phyloP scores from a whole-genome alignment of 2,888 invertebrate species.

The Hemistola chrysoprasaria region DNA sequence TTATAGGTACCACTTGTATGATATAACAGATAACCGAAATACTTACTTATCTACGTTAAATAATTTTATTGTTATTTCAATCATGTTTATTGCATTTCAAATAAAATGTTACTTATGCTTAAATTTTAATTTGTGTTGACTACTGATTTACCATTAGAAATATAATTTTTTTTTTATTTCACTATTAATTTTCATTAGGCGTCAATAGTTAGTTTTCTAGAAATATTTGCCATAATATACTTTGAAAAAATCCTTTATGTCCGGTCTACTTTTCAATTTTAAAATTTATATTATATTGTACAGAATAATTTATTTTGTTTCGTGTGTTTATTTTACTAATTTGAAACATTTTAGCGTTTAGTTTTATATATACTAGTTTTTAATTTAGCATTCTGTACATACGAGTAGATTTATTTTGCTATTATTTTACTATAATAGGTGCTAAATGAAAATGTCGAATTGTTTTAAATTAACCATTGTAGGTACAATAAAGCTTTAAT shows the following conservation, averaged over 20 bases:
- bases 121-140: constrained; percentile 7
- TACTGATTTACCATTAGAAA: constrained; percentile 27
- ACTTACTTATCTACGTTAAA: too few relatives aligned
- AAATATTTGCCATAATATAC: constrained; percentile 69
- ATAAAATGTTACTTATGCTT: constrained; percentile 12
- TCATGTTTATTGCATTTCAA: constrained; percentile 26
- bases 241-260: constrained; percentile 43
- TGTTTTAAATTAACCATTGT: constrained; percentile 30
- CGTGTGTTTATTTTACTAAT: constrained; percentile 66
- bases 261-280: constrained; percentile 56
- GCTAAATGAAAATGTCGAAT: constrained; percentile 53
- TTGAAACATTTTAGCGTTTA: constrained; percentile 64
- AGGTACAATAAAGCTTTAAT: constrained; percentile 51
- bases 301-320: constrained; percentile 76
- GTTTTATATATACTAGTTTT: constrained; percentile 68
- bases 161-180: constrained; percentile 20
- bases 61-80: constrained; percentile 21
- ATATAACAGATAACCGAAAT: too few relatives aligned
- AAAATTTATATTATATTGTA: constrained; percentile 62
- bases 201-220: constrained; percentile 35
- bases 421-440: constrained; percentile 74
- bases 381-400: constrained; percentile 69
- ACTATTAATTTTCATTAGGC: constrained; percentile 22
- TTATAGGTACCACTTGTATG: constrained; percentile 13
- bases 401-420: constrained; percentile 67